Percentiles rank a stretch among this genome's conserved stretches.
Conservation (phyloP, 2,113 vertebrate genomes). For the Diadophis punctatus region DNA sequence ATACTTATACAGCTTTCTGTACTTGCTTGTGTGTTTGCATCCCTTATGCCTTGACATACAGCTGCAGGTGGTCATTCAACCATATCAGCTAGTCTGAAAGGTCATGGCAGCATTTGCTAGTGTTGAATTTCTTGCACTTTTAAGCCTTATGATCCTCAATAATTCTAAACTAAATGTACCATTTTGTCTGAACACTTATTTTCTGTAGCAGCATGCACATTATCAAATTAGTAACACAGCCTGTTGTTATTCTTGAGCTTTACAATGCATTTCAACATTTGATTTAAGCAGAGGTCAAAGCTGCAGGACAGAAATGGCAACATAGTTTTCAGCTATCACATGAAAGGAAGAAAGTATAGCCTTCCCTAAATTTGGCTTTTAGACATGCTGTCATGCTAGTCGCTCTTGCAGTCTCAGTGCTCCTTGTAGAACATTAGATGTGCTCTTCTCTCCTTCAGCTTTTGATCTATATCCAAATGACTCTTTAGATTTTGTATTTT, state of each 20-base stretch:
- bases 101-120: constrained; percentile 55
- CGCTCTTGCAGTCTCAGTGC: background rate
- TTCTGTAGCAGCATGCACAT: constrained; percentile 17
- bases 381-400: rapidly evolving
- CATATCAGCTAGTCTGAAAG: constrained; percentile 67
- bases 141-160: constrained; percentile 55
- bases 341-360: background rate
- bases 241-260: constrained; percentile 3
- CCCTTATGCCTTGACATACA: constrained; percentile 55
- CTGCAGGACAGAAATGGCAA: background rate
- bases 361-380: background rate
- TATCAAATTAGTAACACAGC: constrained; percentile 8
- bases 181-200: constrained; percentile 43
- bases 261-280: background rate
- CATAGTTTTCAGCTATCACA: background rate
- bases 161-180: constrained; percentile 53
- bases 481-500: background rate
- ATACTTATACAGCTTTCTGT: background rate
- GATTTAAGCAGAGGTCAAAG: background rate
- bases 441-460: background rate
- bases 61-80: constrained; percentile 65
- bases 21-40: constrained; percentile 22
- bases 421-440: background rate
- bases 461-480: background rate
- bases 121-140: constrained; percentile 66